These are phyloP conservation scores for Rhinoraja longicauda DNA, from an alignment of 2,797 vertebrate species.

Conservation along the genomic window DNA sequence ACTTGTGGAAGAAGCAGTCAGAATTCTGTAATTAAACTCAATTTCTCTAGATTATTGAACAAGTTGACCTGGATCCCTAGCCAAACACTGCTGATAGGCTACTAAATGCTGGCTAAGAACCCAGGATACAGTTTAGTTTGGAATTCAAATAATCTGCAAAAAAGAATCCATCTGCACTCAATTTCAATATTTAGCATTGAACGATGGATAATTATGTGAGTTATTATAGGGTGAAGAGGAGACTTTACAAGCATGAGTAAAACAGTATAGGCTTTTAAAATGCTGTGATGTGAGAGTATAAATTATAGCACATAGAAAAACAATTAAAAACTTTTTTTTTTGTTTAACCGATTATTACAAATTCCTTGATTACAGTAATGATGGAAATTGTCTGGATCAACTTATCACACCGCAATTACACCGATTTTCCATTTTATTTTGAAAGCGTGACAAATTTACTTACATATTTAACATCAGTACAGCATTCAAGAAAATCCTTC, in stretches of 20 bases:
- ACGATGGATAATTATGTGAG: neutral
- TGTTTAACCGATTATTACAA: neutral
- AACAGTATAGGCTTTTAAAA: neutral
- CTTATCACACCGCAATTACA: neutral
- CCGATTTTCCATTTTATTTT: neutral
- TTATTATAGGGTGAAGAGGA: neutral
- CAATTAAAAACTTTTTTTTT: neutral
- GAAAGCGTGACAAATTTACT: neutral
- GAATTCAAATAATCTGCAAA: neutral
- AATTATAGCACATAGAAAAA: neutral
- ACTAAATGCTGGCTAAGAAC: neutral
- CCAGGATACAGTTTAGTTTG: neutral
- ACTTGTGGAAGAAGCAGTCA: neutral
- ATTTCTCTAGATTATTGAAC: neutral
- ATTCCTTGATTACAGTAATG: neutral
- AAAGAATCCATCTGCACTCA: neutral
- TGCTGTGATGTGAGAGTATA: neutral
- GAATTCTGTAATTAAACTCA: neutral
- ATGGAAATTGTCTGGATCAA: neutral
- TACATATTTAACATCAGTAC: too few relatives aligned
- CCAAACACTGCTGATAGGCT: neutral
- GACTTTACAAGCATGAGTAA: neutral
- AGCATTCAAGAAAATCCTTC: too few relatives aligned
- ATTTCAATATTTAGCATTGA: neutral
- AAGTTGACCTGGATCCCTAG: neutral